These are phyloP conservation scores for Drosophila grimshawi DNA, from an alignment of 1,140 invertebrate genomes.

Conservation along the genomic window DNA sequence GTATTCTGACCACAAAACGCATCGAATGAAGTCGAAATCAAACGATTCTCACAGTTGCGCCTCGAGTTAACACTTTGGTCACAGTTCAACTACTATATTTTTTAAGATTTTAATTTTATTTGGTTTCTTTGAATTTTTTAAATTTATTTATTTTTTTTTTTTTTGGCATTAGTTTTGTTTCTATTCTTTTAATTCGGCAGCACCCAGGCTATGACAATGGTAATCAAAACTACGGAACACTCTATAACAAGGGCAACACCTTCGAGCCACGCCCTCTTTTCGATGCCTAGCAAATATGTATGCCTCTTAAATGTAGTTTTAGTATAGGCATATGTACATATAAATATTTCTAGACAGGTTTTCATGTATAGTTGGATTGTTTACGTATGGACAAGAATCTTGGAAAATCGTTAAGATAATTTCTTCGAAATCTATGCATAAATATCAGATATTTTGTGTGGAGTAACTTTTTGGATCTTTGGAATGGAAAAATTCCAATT, in stretches of 20 bases:
- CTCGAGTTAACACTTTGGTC: conserved; percentile 22
- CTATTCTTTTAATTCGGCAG: conserved; percentile 35
- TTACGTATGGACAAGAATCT: background rate
- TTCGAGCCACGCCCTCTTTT: conserved; percentile 11
- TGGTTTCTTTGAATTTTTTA: conserved; percentile 8
- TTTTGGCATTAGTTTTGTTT: conserved; percentile 21
- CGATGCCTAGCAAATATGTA: background rate
- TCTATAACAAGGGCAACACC: conserved; percentile 13
- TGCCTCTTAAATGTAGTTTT: background rate
- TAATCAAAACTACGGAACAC: conserved; percentile 53
- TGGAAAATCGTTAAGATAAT: background rate
- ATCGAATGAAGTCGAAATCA: conserved; percentile 55
- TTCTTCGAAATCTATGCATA: background rate
- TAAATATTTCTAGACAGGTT: background rate
- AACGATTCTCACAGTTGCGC: conserved; percentile 69
- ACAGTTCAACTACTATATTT: conserved; percentile 7
- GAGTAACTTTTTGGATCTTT: background rate
- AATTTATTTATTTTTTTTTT: conserved; percentile 8
- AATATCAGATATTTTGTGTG: too few species aligned
- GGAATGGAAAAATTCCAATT: background rate
- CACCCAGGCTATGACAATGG: conserved; percentile 71
- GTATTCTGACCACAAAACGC: conserved; percentile 29
- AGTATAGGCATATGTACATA: background rate
- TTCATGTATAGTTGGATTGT: background rate
- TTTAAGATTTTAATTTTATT: background rate